These are phyloP conservation scores for Ennomos fuscantarius DNA, from an alignment of 2,888 invertebrate species.

Conservation along the genomic window DNA sequence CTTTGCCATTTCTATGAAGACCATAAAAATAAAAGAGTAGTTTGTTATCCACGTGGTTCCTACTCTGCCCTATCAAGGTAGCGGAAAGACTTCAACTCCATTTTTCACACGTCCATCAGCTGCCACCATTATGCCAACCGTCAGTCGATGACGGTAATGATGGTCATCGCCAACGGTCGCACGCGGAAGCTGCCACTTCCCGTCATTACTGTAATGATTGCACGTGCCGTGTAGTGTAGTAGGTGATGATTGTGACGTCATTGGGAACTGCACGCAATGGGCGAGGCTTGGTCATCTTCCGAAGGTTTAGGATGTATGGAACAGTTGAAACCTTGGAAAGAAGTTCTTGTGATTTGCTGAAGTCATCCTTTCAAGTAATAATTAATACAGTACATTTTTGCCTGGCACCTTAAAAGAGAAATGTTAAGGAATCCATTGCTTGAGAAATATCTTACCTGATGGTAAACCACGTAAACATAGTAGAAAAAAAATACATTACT, in stretches of 20 bases:
- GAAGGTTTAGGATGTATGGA: constrained; percentile 5
- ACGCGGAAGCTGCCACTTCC: constrained; percentile 41
- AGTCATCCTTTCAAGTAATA: too few species aligned
- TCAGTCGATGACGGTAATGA: constrained; percentile 26
- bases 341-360: too few species aligned
- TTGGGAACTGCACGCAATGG: constrained; percentile 23
- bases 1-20: too few species aligned
- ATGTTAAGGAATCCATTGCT: too few species aligned
- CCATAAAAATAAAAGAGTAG: too few species aligned
- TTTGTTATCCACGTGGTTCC: too few species aligned
- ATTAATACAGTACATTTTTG: neutral
- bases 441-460: too few species aligned
- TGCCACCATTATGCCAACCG: constrained; percentile 10
- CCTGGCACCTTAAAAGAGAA: neutral
- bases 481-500: too few species aligned
- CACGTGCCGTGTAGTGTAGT: constrained; percentile 30
- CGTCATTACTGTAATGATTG: constrained; percentile 42
- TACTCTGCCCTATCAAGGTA: neutral
- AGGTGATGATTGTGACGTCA: constrained; percentile 26
- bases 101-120: constrained; percentile 30
- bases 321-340: neutral
- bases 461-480: too few species aligned
- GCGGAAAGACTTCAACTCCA: neutral
- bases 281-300: constrained; percentile 8
- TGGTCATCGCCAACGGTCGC: constrained; percentile 24